Conservation (phyloP, 2,888 invertebrate genomes). For the Pachydiplax longipennis region DNA sequence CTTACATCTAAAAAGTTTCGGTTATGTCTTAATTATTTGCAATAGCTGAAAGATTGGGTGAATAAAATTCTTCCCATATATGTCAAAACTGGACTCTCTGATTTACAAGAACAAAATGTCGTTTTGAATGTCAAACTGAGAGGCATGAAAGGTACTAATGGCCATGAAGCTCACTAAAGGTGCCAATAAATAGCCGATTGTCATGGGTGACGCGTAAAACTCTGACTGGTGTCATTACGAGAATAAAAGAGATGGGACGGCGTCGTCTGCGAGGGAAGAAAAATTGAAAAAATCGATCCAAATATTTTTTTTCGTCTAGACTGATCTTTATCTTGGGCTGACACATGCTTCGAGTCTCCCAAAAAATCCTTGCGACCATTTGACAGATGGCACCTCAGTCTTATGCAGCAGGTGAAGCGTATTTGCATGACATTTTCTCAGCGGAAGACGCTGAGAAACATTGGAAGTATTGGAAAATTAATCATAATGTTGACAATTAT, state of each 20-base stretch:
- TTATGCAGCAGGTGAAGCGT: constrained; percentile 27
- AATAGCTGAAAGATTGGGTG: too few species aligned
- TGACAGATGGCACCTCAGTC: constrained; percentile 12
- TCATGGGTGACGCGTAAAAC: neutral
- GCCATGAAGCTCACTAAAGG: neutral
- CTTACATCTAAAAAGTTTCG: too few species aligned
- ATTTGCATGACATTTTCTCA: constrained; percentile 33
- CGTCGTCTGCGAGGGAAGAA: neutral
- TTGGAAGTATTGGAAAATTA: neutral
- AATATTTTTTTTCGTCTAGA: constrained; percentile 44
- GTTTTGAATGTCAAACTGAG: neutral
- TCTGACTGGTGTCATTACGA: neutral
- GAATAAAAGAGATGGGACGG: constrained; percentile 20
- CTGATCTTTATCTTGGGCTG: constrained; percentile 22
- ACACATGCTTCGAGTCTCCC: constrained; percentile 39
- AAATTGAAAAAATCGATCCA: constrained; percentile 2
- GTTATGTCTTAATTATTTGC: too few species aligned
- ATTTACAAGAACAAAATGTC: neutral
- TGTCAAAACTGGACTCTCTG: too few species aligned
- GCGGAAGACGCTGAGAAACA: neutral
- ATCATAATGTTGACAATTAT: neutral
- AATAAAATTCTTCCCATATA: too few species aligned
- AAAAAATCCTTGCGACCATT: constrained; percentile 33
- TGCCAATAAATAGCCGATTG: constrained; percentile 16
- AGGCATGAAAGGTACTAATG: neutral